Percentiles rank a stretch among this genome's conserved stretches.
These are phyloP conservation scores for Aurelia sp. DNA, from an alignment of 30 jellyfish, hydroid and myxozoan genomes.

Conservation along the genomic window DNA sequence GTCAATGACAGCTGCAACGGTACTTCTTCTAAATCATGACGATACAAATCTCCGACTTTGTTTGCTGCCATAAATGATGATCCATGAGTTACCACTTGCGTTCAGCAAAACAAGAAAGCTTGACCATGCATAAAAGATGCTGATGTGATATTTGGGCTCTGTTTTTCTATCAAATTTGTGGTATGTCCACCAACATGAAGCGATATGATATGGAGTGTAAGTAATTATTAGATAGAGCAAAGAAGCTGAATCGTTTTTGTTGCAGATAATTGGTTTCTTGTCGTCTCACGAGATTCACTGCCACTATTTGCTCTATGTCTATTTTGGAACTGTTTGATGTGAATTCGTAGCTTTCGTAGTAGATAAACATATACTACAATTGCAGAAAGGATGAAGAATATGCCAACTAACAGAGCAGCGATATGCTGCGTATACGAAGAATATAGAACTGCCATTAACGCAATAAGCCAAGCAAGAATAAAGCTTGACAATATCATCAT, in stretches of 20 bases:
- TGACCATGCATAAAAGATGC: constrained; percentile 1
- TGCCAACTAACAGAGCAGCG: not conserved
- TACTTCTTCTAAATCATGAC: no score
- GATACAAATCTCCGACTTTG: constrained; percentile 4
- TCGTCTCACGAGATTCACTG: not conserved
- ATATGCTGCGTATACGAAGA: constrained; percentile 13
- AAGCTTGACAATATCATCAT: constrained; percentile 9
- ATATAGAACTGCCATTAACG: not conserved
- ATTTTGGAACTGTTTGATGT: no score
- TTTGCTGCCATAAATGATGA: constrained; percentile 28
- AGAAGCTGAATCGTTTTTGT: constrained; percentile 46
- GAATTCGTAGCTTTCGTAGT: no score
- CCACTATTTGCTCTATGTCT: no score
- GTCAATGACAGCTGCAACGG: no score
- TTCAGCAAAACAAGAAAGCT: constrained; percentile 20
- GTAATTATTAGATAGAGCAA: constrained; percentile 11
- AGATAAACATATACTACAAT: no score
- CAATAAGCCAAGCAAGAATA: constrained; percentile 3
- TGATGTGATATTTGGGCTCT: not conserved
- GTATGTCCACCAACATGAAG: constrained; percentile 28
- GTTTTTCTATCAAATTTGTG: constrained; percentile 9
- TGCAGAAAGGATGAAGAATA: no score
- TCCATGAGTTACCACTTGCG: constrained; percentile 28
- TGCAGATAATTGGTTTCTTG: constrained; percentile 41
- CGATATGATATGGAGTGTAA: constrained; percentile 38